phyloP scores from a whole-genome alignment of 2,797 vertebrate genomes.

The Cuculus canorus region DNA sequence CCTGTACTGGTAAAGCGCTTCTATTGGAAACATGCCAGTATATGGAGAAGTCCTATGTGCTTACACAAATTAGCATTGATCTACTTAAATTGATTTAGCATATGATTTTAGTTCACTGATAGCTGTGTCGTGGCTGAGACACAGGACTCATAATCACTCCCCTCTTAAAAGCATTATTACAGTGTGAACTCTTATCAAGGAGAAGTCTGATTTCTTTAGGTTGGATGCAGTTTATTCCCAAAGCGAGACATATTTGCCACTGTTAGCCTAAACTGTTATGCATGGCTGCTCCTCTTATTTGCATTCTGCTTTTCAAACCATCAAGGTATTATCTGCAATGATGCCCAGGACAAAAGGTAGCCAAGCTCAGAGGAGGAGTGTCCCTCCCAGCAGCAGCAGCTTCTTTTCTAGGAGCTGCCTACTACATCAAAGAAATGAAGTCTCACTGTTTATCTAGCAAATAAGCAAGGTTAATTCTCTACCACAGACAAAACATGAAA shows the following conservation, averaged over 20 bases:
- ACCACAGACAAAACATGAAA: background rate
- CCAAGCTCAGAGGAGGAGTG: background rate
- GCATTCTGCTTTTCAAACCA: background rate
- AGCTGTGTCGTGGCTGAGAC: background rate
- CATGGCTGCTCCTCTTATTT: background rate
- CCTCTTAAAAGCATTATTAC: background rate
- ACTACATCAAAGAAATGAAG: background rate
- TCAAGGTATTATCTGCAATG: background rate
- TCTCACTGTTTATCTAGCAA: background rate
- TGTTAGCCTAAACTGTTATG: background rate
- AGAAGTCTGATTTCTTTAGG: background rate
- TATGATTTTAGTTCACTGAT: background rate
- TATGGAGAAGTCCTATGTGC: background rate
- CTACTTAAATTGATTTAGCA: background rate
- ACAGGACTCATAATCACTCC: background rate
- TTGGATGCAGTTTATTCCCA: background rate
- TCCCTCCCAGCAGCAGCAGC: background rate
- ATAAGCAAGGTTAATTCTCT: conserved; percentile 10
- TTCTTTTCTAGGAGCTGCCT: background rate
- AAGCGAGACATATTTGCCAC: rapidly evolving
- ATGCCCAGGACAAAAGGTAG: background rate
- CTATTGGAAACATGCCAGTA: background rate
- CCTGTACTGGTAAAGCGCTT: background rate
- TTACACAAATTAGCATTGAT: background rate
- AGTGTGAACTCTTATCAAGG: background rate